Evolutionary conservation across 2,113 vertebrate species (phyloP).

Genomic region (Pterocles burchelli): DNA sequence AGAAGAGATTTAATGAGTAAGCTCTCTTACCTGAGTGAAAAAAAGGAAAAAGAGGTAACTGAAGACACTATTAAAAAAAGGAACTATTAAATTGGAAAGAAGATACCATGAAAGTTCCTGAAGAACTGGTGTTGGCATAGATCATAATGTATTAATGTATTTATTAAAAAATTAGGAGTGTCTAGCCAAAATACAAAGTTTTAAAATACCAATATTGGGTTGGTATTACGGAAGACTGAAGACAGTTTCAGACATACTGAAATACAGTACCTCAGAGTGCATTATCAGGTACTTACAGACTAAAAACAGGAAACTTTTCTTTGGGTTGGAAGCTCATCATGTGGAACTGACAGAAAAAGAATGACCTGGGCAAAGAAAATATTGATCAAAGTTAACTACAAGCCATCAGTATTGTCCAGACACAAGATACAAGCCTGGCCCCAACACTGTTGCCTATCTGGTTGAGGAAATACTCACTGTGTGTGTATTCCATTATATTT

Average conservation of each 20-base stretch:
- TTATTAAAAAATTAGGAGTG: not conserved
- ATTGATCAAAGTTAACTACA: not conserved
- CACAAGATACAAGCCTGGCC: not conserved
- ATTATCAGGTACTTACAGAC: not conserved
- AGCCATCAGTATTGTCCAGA: not conserved
- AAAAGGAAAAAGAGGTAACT: not conserved
- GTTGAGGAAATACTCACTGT: not conserved
- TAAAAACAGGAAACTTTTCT: not conserved
- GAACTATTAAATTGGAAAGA: not conserved
- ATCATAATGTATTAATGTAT: not conserved
- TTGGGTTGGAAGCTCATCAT: not conserved
- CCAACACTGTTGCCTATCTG: rapidly evolving
- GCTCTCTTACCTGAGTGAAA: not conserved
- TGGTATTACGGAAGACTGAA: not conserved
- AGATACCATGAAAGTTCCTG: not conserved
- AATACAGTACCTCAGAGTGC: not conserved
- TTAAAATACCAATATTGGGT: not conserved
- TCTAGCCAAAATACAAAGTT: not conserved
- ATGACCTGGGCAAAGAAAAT: not conserved
- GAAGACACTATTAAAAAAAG: not conserved
- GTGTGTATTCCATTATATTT: not conserved
- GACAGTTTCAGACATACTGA: not conserved
- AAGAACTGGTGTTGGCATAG: not conserved
- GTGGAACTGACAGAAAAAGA: not conserved
- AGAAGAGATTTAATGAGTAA: not conserved